Evolutionary conservation across 2,113 vertebrate genomes (phyloP), one percentile per base, ranked within the genome.

Genomic region (Condylura cristata): DNA sequence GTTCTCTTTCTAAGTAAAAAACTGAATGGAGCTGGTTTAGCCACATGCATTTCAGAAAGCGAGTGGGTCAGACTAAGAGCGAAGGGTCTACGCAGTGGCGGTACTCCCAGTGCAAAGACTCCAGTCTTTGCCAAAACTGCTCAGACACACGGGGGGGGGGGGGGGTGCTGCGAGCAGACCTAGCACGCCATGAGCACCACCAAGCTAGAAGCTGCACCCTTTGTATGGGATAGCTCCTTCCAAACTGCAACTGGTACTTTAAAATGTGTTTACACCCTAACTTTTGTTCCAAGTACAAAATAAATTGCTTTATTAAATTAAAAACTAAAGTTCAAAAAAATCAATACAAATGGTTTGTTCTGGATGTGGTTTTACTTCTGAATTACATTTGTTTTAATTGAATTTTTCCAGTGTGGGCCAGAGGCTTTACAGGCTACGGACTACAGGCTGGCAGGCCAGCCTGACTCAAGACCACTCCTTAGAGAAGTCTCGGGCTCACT

Each of bases 11-110:
- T 95, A 96, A 92, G 96, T 92, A 95, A 94, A 96, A 96, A 92
- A 97, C 96, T 95, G 91, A 95, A 97, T 86, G 14, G 71, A 95
- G 91, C 95, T 96, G 96, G 95, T 97, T 97, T 95, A 95, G 94
- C 96, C 97, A 96, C 94, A 97, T 96, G 97, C 95, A 87, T 97
- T 98, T 97, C 95, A 96, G 96, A 96, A 96, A 96, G 98, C 97
- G 97, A 98, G 97, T 86, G 92, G 97, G 95, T 97, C 96, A 89
- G 96, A 96, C 96, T 97, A 98, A 98, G 95, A 97, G 97, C 97
- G 95, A 56, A 85, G 79, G 63, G 72, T 75, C 88, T 8, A 0
- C 0, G 0, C 80, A 94, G 95, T 46, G 97, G 97, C 96, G 95
- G 80, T 89, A 91, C 95, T 97, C 80, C 85, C 96, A 97, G 82